Evolutionary conservation across 2,888 invertebrate genomes (phyloP).

Genomic region (Drosophila anomalata): DNA sequence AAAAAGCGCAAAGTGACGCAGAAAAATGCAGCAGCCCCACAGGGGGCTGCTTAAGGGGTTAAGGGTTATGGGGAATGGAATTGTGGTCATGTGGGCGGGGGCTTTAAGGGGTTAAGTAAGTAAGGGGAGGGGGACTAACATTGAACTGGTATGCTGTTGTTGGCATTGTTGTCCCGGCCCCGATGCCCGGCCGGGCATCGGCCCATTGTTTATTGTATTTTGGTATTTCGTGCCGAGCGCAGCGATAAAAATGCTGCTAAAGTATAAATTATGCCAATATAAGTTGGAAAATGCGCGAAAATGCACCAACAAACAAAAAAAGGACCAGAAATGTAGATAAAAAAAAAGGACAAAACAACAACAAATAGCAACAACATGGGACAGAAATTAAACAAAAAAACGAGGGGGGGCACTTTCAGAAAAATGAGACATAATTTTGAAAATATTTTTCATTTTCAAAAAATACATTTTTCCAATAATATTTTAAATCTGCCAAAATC

Average conservation of each 20-base stretch:
- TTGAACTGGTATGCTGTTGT: slow-evolving; percentile 61
- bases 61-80: background rate
- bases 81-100: too few relatives aligned
- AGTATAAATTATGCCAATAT: slow-evolving; percentile 76
- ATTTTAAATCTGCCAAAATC: too few relatives aligned
- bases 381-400: background rate
- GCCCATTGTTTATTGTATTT: slow-evolving; percentile 70
- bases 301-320: slow-evolving; percentile 12
- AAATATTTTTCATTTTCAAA: too few relatives aligned
- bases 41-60: slow-evolving; percentile 6
- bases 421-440: too few relatives aligned
- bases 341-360: background rate
- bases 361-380: slow-evolving; percentile 5
- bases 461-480: too few relatives aligned
- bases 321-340: slow-evolving; percentile 4
- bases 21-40: slow-evolving; percentile 22
- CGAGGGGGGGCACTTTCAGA: background rate
- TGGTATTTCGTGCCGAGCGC: slow-evolving; percentile 69
- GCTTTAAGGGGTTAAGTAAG: slow-evolving; percentile 8
- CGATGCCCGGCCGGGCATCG: slow-evolving; percentile 16
- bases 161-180: slow-evolving; percentile 24
- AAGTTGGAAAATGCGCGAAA: slow-evolving; percentile 55
- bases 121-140: slow-evolving; percentile 51
- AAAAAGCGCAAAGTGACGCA: slow-evolving; percentile 49
- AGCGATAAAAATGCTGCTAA: slow-evolving; percentile 78